Conservation (phyloP, 2,797 vertebrate genomes). For the Staurois parvus region DNA sequence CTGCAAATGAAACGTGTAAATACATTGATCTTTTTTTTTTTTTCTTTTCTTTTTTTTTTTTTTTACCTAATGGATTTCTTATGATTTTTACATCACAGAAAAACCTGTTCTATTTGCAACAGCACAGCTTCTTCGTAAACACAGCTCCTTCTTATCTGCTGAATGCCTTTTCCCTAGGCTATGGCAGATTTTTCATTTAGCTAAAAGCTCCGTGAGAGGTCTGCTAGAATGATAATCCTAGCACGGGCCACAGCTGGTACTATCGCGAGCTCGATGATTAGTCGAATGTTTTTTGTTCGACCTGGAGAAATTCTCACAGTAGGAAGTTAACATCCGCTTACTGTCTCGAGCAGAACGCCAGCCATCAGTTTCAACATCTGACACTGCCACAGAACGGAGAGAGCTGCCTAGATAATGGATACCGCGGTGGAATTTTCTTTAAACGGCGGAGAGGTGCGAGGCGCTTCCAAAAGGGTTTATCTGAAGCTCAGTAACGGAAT, state of each 20-base stretch:
- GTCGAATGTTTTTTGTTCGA: constrained; percentile 98
- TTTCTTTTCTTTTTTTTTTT: constrained; percentile 66
- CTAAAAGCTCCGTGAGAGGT: constrained; percentile 99
- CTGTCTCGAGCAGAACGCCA: constrained; percentile 90
- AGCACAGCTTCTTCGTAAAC: constrained; percentile 95
- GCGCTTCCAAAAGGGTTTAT: constrained; percentile 82
- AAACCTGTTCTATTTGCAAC: constrained; percentile 95
- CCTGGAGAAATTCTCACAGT: constrained; percentile 99
- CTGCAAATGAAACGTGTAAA: constrained; percentile 99
- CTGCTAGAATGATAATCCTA: constrained; percentile 99
- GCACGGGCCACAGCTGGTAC: constrained; percentile 96
- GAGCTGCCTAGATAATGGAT: constrained; percentile 86
- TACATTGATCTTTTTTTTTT: constrained; percentile 92
- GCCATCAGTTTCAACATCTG: constrained; percentile 89
- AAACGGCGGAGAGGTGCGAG: constrained; percentile 83
- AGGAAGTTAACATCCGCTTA: constrained; percentile 99
- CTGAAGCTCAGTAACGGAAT: constrained; percentile 82
- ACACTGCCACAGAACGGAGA: constrained; percentile 81
- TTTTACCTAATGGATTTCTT: constrained; percentile 88
- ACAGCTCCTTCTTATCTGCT: constrained; percentile 95
- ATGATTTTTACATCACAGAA: constrained; percentile 89
- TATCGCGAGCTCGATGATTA: constrained; percentile 98
- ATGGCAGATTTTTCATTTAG: constrained; percentile 99
- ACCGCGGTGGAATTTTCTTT: constrained; percentile 78
- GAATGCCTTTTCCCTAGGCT: constrained; percentile 97